Base-by-base conservation (phyloP, 2,888 invertebrate species). In the Dusona sp. region DNA sequence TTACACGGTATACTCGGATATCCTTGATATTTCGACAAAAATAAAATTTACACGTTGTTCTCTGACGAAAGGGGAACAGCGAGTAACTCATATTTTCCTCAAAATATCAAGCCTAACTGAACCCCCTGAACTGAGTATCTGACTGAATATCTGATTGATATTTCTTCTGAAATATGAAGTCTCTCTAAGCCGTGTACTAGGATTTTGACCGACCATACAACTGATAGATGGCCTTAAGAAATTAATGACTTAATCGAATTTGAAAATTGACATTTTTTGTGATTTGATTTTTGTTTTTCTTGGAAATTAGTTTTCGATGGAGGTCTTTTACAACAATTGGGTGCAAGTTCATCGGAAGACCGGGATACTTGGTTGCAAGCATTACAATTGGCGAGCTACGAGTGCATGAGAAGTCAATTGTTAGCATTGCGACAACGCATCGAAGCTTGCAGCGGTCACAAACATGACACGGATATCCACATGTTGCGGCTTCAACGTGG, bases 361-460 rank as follows among this genome's bases (percentile, higher is more conserved):
- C 95, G 99, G 33, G 96, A 97, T 88, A 95, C 97, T 68, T 99
- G 99, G 99, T 94, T 98, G 90, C 97, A 97, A 92, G 96, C 97
- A 8, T 96, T 99, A 87, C 96, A 97, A 91, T 95, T 96, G 89
- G 98, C 98, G 13, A 98, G 98, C 85, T 98, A 98, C 93, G 97
- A 97, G 85, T 96, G 97, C 89, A 96, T 99, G 92, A 96, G 97
- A 90, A 96, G 97, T 38, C 97, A 98, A 93, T 95, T 98, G 82
- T 93, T 95, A 83, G 95, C 96, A 38, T 94, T 97, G 64, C 95
- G 96, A 81, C 95, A 96, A 90, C 95, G 96, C 92, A 95, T 97
- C 90, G 96, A 96, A 90, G 95, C 95, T 89, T 95, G 95, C 86
- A 94, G 95, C 79, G 96, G 96, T 90, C 96, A 96, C 92, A 95